Percentiles rank a stretch among this genome's conserved stretches.
Conservation (phyloP, 2,113 vertebrate genomes). For the Castor canadensis region DNA sequence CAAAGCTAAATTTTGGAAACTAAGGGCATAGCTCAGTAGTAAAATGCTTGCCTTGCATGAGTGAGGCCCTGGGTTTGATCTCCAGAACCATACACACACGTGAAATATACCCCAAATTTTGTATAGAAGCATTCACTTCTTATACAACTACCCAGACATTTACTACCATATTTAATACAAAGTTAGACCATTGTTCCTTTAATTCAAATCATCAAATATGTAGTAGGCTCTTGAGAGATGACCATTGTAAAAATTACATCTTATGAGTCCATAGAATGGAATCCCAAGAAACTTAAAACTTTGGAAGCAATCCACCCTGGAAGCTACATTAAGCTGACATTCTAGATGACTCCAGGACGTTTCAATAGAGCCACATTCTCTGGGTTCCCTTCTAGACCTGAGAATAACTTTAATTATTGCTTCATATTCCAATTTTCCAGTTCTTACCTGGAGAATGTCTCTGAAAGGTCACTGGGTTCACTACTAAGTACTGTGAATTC, state of each 20-base stretch:
- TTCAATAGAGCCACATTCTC: background rate
- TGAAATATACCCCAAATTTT: background rate
- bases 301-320: background rate
- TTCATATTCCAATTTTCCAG: background rate
- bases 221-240: background rate
- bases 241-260: background rate
- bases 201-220: slow-evolving; percentile 14
- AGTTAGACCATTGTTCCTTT: background rate
- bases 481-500: background rate
- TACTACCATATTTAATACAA: background rate
- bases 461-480: slow-evolving; percentile 8
- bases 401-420: slow-evolving; percentile 7
- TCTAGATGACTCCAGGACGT: background rate
- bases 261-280: slow-evolving; percentile 21
- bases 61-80: background rate
- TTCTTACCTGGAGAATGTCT: background rate
- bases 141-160: slow-evolving; percentile 22
- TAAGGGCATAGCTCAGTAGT: background rate
- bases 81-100: background rate
- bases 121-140: background rate
- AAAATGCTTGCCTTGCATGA: background rate
- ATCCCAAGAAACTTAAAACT: background rate
- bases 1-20: slow-evolving; percentile 8
- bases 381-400: background rate
- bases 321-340: background rate